Base-by-base conservation (phyloP, 2,113 vertebrate genomes). In the Acanthochromis polyacanthus region DNA sequence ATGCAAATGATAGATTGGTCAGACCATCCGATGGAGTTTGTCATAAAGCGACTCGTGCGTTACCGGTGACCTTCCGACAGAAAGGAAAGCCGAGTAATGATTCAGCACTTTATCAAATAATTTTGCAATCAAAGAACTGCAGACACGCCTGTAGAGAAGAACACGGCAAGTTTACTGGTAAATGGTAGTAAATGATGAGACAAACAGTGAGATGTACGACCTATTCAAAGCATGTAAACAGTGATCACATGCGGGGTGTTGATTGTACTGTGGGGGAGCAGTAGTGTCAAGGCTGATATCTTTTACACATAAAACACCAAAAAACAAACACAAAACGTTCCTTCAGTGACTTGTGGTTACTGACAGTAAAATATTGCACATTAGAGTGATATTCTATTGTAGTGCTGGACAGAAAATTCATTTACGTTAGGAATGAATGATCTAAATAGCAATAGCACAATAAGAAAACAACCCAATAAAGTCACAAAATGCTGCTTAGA, bases 141-240 rank as follows among this genome's bases (percentile, higher is more conserved):
- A 51, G 30, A 67, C 48, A 82, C 38, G 0, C 25, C 32, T 36
- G 23, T 6, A 45, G 17, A 64, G 22, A 65, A 50, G 5, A 69
- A 38, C 22, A 81, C 62, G 57, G 3, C n/a, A 23, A 50, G 10
- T 87, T 90, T 88, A 89, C 80, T 90, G 20, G 61, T 20, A 5
- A 23, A 19, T 62, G 1, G 3, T 23, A n/a, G 61, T 4, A 48
- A 57, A 73, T 4, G n/a, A n/a, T n/a, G n/a, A n/a, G 50, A 58
- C 50, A 60, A 57, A 77, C 59, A 66, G 19, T 22, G 48, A 67
- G 5, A 38, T 23, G 50, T 58, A 25, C 61, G 52, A 83, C 72
- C 55, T 74, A 43, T 69, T 72, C 11, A 43, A 45, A 63, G 8
- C 17, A 16, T 12, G 30, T 63, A 51, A 75, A 45, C 36, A 20